Evolutionary conservation across 2,797 vertebrate species (phyloP).

Genomic region (Protonibea diacanthus): DNA sequence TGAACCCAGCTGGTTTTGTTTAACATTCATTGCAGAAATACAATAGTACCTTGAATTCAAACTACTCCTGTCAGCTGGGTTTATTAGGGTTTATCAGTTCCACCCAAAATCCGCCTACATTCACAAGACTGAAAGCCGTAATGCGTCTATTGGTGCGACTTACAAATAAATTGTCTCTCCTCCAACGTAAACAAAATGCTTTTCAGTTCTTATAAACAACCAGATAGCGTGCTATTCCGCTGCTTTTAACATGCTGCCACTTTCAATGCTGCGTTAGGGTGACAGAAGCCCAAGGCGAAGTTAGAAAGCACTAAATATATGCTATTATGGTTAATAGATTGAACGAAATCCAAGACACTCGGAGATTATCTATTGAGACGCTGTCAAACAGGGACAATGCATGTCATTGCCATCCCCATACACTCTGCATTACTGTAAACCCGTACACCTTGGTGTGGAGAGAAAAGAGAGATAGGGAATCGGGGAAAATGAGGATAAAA

Average conservation of each 20-base stretch:
- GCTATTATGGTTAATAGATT: conserved; percentile 84
- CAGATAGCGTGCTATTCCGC: conserved; percentile 63
- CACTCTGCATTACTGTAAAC: conserved; percentile 73
- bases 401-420: conserved; percentile 68
- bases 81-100: conserved; percentile 65
- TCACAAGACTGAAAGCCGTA: conserved; percentile 45
- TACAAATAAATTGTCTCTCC: conserved; percentile 71
- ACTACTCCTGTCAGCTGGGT: conserved; percentile 44
- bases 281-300: conserved; percentile 84
- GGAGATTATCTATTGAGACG: conserved; percentile 83
- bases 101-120: conserved; percentile 48
- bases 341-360: conserved; percentile 83
- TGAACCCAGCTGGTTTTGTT: conserved; percentile 37
- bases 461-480: conserved; percentile 58
- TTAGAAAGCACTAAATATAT: conserved; percentile 85
- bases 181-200: conserved; percentile 80
- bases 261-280: conserved; percentile 75
- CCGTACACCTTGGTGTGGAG: conserved; percentile 72
- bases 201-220: conserved; percentile 76
- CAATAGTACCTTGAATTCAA: conserved; percentile 38
- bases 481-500: conserved; percentile 72
- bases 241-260: conserved; percentile 80
- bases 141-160: conserved; percentile 56
- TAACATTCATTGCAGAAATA: conserved; percentile 13
- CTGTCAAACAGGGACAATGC: conserved; percentile 83